Evolutionary conservation across 2,888 invertebrate genomes (phyloP).

Genomic region (Diarsia brunnea): DNA sequence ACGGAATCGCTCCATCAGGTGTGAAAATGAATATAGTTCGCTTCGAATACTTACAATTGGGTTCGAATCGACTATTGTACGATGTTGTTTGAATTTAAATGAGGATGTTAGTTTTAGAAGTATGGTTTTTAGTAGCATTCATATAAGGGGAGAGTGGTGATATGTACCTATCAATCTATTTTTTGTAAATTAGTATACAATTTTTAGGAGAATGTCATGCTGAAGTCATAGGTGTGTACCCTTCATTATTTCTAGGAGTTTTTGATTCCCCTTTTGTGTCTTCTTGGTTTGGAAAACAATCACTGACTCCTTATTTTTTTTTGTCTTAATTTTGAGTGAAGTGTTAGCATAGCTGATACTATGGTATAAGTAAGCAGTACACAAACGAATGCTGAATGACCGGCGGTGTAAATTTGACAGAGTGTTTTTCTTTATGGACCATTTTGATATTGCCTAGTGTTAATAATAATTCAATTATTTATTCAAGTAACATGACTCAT

Average conservation of each 20-base stretch:
- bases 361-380: too few species aligned
- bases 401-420: background rate
- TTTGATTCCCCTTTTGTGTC: background rate
- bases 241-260: background rate
- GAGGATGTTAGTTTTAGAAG: background rate
- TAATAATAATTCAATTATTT: too few species aligned
- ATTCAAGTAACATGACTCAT: too few species aligned
- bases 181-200: background rate
- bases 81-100: slow-evolving; percentile 29
- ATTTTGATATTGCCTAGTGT: background rate
- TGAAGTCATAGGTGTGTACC: too few species aligned
- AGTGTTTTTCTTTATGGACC: background rate
- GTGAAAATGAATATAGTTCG: slow-evolving; percentile 50
- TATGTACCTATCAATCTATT: background rate
- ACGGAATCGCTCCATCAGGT: slow-evolving; percentile 57
- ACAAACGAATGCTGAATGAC: background rate
- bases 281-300: background rate
- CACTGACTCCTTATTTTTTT: background rate
- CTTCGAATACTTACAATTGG: slow-evolving; percentile 31
- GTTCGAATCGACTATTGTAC: background rate
- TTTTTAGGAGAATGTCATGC: background rate
- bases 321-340: background rate
- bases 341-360: background rate
- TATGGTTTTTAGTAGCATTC: background rate
- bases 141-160: background rate